Evolutionary conservation across 2,888 invertebrate genomes (phyloP), one percentile per base, ranked within the genome.

Genomic region (Tetheella fluctuosa): DNA sequence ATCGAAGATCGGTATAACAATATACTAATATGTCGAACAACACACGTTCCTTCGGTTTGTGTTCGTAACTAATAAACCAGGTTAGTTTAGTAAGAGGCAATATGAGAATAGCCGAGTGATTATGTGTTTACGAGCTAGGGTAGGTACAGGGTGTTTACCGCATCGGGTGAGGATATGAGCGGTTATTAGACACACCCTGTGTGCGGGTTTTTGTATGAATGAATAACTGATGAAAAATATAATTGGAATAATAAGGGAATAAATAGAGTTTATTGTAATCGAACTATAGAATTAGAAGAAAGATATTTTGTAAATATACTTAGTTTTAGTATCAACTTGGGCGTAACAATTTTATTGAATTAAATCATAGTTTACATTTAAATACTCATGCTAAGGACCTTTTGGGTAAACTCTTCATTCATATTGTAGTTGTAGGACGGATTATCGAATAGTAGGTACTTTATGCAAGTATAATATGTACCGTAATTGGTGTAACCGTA

Each of bases 101-200:
- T 48, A 48, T 48, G 48, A 34, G 20, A n/a, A 20, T 48, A n/a
- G 48, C 54, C 57, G 20, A 58, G 58, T 64, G 71, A 68, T 68
- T 54, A 71, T 64, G 63, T 62, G 63, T 68, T 69, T 60, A 71
- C 54, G 61, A 64, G 60, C 42, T 17, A 7, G 59, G 23, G 30
- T 25, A 30, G 30, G 57, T 57, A 37, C 28, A 61, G 57, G 57
- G 62, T 54, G 60, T 65, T 60, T 65, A 60, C 42, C 54, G 54
- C 59, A 58, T n/a, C n/a, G n/a, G n/a, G 67, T 59, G 61, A 52
- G 61, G 48, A 52, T 63, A 52, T 39, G 25, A 52, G 59, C 61
- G 17, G 54, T 67, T 68, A 68, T 67, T 63, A 61, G 64, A 59
- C 60, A 48, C 58, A 48, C 25, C 55, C 55, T 39, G 54, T 39